phyloP scores from a whole-genome alignment of 2,888 invertebrate species.

The Tanypteryx hageni region DNA sequence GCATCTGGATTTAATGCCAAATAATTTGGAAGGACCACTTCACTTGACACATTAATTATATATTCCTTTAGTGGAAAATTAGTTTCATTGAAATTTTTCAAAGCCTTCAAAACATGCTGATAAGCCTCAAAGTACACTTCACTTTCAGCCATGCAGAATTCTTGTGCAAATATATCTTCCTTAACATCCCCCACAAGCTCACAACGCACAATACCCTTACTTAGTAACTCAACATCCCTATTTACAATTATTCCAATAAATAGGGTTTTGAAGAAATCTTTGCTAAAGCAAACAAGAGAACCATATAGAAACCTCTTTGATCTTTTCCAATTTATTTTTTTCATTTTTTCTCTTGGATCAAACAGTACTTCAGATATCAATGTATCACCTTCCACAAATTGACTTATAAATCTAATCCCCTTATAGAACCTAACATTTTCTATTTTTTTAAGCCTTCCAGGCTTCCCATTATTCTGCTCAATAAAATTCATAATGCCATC shows the following conservation, averaged over 20 bases:
- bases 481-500: conserved; percentile 80
- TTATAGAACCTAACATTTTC: conserved; percentile 76
- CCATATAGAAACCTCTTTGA: conserved; percentile 83
- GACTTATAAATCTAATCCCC: conserved; percentile 76
- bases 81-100: conserved; percentile 79
- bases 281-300: conserved; percentile 84
- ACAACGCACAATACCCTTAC: conserved; percentile 78
- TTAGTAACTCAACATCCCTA: conserved; percentile 76
- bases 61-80: conserved; percentile 84
- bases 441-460: conserved; percentile 71
- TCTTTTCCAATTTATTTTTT: conserved; percentile 75
- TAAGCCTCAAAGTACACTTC: conserved; percentile 90
- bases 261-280: conserved; percentile 82
- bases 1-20: conserved; percentile 67
- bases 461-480: conserved; percentile 75
- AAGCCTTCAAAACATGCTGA: conserved; percentile 83
- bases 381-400: conserved; percentile 74
- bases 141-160: conserved; percentile 84
- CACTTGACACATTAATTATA: conserved; percentile 78
- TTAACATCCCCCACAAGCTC: conserved; percentile 72
- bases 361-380: conserved; percentile 73
- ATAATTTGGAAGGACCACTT: conserved; percentile 74
- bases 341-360: conserved; percentile 70
- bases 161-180: conserved; percentile 73
- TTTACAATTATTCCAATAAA: conserved; percentile 84